Base-by-base conservation (phyloP, 2,888 invertebrate species). In the Fissipunctia ypsillon region DNA sequence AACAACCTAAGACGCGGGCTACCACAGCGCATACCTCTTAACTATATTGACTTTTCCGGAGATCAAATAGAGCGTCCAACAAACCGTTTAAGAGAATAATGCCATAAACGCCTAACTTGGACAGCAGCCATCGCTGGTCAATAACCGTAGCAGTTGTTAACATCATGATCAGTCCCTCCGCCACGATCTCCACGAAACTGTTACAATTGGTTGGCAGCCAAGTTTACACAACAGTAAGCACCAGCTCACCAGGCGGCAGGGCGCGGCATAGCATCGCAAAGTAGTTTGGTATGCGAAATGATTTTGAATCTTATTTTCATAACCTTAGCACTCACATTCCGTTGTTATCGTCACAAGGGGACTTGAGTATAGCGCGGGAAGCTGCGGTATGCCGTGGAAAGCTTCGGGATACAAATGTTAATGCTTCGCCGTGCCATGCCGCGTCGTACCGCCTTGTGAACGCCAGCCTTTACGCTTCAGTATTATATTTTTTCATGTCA, bases 151-250 rank as follows among this genome's bases (percentile, higher is more conserved):
- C 35, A 56, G n/a, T 73, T 59, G 66, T n/a, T 66, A 73, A 38
- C 35, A 12, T 41, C 35, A 52, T 73, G 59, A 38, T 12, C 45
- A 16, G 38, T 38, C n/a, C 45, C 3, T 72, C 63, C 54, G 10
- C 38, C 41, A 50, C 45, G 41, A 41, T 56, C 61, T 69, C 63
- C 61, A 25, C 9, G 56, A 69, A 67, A 31, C 54, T 68, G 31
- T 52, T 25, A 54, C 60, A 69, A 41, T 76, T 75, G 75, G 69
- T 75, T 43, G 19, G 12, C 7, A 57, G 69, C 75, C 76, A 63
- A 75, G 35, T 69, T 50, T 19, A 43, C 14, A 22, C 31, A 19
- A n/a, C n/a, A 50, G 48, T 52, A 72, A 48, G 61, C 45, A 22
- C 28, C 35, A 31, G 16, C 16, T 41, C 38, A 38, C n/a, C 2